phyloP scores from a whole-genome alignment of 2,113 vertebrate genomes.

The Petroica traversi region DNA sequence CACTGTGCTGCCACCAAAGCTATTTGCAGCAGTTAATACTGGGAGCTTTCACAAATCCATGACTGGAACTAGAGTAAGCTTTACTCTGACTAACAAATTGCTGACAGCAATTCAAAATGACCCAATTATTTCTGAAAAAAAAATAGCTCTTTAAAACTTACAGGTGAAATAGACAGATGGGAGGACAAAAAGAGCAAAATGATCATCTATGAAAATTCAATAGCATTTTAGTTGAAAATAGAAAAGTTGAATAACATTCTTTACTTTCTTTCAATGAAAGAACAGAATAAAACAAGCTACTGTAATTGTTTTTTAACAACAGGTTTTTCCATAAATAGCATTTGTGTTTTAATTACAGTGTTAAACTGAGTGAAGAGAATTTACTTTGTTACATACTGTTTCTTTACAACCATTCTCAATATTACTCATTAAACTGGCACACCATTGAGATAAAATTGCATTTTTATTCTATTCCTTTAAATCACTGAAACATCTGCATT shows the following conservation, averaged over 20 bases:
- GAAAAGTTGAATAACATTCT: neutral
- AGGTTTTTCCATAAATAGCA: neutral
- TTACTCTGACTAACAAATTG: slow-evolving; percentile 40
- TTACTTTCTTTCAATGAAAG: slow-evolving; percentile 31
- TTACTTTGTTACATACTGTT: neutral
- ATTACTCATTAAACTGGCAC: neutral
- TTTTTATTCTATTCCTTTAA: neutral
- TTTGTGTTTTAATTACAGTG: slow-evolving; percentile 15
- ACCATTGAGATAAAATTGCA: neutral
- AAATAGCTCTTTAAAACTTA: slow-evolving; percentile 32
- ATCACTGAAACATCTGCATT: neutral
- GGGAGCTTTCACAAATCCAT: neutral
- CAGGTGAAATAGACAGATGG: slow-evolving; percentile 43
- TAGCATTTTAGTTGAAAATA: slow-evolving; percentile 11
- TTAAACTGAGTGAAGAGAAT: neutral
- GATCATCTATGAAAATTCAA: slow-evolving; percentile 28
- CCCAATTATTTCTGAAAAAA: slow-evolving; percentile 6
- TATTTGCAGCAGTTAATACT: neutral
- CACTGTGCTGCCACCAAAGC: neutral
- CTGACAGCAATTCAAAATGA: slow-evolving; percentile 56
- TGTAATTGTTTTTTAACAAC: neutral
- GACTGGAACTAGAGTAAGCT: slow-evolving; percentile 25
- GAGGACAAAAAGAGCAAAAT: slow-evolving; percentile 33
- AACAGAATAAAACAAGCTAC: neutral
- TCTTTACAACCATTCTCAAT: neutral